Conservation (phyloP, 2,113 vertebrate species). For the Silurus asotus region DNA sequence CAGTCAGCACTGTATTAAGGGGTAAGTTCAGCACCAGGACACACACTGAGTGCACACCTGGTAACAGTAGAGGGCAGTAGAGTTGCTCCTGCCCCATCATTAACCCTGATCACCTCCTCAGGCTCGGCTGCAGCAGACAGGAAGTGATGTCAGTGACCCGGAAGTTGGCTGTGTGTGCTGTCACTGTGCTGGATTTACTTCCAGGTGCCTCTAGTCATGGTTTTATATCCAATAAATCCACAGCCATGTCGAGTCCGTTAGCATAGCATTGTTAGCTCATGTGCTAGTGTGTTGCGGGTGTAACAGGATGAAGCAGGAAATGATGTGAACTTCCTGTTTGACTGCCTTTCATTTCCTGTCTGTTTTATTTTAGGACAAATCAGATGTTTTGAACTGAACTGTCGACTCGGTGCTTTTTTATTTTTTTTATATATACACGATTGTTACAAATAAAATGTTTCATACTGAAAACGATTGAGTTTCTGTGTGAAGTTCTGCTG, state of each 20-base stretch:
- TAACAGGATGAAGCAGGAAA: slow-evolving; percentile 6
- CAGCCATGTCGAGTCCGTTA: neutral
- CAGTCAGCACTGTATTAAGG: neutral
- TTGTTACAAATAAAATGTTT: slow-evolving; percentile 98
- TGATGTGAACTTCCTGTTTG: neutral
- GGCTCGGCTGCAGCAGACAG: neutral
- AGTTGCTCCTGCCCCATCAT: neutral
- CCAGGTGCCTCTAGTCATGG: neutral
- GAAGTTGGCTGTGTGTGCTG: neutral
- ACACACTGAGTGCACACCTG: neutral
- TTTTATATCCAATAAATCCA: no score
- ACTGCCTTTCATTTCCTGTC: slow-evolving; percentile 40
- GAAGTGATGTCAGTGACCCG: neutral
- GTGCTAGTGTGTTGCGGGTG: neutral
- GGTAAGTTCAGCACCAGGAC: neutral
- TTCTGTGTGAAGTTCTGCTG: neutral
- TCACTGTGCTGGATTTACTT: neutral
- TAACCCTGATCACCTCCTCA: neutral
- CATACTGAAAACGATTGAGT: slow-evolving; percentile 81
- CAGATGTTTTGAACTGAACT: slow-evolving; percentile 68
- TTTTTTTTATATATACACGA: slow-evolving; percentile 84
- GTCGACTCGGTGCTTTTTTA: slow-evolving; percentile 80
- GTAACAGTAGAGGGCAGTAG: neutral
- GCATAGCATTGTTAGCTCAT: neutral
- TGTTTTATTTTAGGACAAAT: slow-evolving; percentile 75